phyloP scores from a whole-genome alignment of 92 coral and sea anemone genomes.

The Palythoa grandis region DNA sequence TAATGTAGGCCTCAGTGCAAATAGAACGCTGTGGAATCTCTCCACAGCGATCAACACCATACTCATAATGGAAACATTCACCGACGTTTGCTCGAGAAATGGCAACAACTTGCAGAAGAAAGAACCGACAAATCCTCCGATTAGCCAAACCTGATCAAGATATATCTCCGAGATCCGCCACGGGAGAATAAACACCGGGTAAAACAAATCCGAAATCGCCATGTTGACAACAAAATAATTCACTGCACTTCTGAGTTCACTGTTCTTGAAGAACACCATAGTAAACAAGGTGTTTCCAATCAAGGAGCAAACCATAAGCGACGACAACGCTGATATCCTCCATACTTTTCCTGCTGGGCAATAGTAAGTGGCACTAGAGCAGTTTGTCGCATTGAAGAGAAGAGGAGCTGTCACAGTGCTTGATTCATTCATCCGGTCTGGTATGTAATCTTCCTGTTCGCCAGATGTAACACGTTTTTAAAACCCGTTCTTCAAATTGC shows the following conservation, averaged over 20 bases:
- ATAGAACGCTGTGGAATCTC: conserved; percentile 30
- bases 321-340: conserved; percentile 5
- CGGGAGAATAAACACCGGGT: conserved; percentile 31
- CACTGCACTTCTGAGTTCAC: conserved; percentile 41
- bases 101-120: conserved; percentile 33
- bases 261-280: conserved; percentile 28
- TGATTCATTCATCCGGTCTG: background rate
- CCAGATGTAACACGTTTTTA: conserved; percentile 13
- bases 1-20: conserved; percentile 30
- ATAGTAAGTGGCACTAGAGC: background rate
- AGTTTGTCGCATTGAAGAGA: conserved; percentile 2
- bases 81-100: conserved; percentile 30
- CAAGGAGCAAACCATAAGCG: conserved; percentile 8
- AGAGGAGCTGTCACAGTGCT: background rate
- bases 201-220: conserved; percentile 38
- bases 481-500: background rate
- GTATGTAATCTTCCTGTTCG: background rate
- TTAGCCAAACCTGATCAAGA: conserved; percentile 15
- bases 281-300: conserved; percentile 22
- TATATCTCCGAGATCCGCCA: conserved; percentile 34
- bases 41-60: conserved; percentile 43
- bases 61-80: conserved; percentile 35
- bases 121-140: conserved; percentile 7
- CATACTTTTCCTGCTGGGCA: conserved; percentile 23
- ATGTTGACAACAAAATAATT: conserved; percentile 41